These are phyloP conservation scores for Athene cunicularia DNA, from an alignment of 2,113 vertebrate species.

Conservation along the genomic window DNA sequence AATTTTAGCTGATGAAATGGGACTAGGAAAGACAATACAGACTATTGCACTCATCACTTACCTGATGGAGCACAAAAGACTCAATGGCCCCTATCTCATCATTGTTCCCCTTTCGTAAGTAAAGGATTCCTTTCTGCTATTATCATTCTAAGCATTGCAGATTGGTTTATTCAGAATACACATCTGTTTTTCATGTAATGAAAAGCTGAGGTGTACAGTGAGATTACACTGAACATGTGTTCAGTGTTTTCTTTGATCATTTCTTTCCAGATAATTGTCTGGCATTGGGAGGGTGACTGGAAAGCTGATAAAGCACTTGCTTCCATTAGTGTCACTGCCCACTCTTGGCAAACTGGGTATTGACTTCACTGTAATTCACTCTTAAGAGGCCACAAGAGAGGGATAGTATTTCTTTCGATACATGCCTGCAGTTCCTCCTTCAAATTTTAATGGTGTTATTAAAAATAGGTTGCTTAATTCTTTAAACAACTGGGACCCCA, in stretches of 20 bases:
- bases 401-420: not conserved
- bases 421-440: not conserved
- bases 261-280: not conserved
- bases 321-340: not conserved
- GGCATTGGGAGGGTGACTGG: not conserved
- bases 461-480: not conserved
- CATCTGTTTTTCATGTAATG: not conserved
- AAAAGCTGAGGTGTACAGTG: not conserved
- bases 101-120: constrained; percentile 99
- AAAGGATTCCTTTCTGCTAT: not conserved
- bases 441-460: not conserved
- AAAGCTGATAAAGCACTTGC: not conserved
- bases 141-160: not conserved
- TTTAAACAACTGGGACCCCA: not conserved
- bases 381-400: not conserved
- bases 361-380: not conserved
- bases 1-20: constrained; percentile 98
- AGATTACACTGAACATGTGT: not conserved
- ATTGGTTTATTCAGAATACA: not conserved
- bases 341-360: too few species aligned
- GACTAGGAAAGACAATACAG: constrained; percentile 97
- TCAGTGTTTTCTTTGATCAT: not conserved
- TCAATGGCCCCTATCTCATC: constrained; percentile 97
- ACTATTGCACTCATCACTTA: constrained; percentile 98
- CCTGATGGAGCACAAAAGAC: constrained; percentile 96